A percentile compares a stretch with the other conserved stretches of the same genome.
Evolutionary conservation across 53 echinoderm and acorn worm species (phyloP).

Genomic region (Zoroaster sp.): DNA sequence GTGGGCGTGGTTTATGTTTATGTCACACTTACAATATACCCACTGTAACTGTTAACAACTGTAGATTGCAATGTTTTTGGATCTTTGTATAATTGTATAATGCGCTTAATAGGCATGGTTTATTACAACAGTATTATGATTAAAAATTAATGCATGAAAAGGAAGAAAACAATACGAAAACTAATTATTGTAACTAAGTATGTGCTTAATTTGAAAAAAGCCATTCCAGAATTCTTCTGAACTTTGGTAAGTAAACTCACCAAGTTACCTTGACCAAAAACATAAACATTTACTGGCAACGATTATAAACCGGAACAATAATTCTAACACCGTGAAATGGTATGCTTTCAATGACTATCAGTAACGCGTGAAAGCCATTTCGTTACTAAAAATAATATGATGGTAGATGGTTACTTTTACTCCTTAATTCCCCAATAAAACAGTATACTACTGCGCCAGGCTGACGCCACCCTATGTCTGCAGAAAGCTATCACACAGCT

Average conservation of each 20-base stretch:
- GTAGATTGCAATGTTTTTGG: too few relatives aligned
- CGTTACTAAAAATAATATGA: slow-evolving; percentile 11
- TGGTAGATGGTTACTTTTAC: neutral
- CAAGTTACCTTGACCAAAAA: neutral
- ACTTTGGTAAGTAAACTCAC: neutral
- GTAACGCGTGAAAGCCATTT: slow-evolving; percentile 42
- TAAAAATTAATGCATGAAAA: too few relatives aligned
- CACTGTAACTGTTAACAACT: too few relatives aligned
- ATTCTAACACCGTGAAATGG: neutral
- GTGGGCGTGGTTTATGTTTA: too few relatives aligned
- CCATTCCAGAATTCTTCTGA: neutral
- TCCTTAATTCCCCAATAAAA: slow-evolving; percentile 1
- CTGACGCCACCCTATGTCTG: neutral
- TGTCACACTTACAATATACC: too few relatives aligned
- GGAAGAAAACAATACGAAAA: too few relatives aligned
- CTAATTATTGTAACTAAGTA: too few relatives aligned
- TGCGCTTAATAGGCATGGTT: too few relatives aligned
- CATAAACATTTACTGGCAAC: neutral
- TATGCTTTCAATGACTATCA: neutral
- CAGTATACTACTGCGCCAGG: neutral
- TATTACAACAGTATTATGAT: too few relatives aligned
- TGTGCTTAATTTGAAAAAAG: too few relatives aligned
- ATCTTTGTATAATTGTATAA: too few relatives aligned
- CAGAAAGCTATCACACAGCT: too few relatives aligned
- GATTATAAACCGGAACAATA: neutral